Base-by-base conservation (phyloP, 2,888 invertebrate species). In the Machimus atricapillus region DNA sequence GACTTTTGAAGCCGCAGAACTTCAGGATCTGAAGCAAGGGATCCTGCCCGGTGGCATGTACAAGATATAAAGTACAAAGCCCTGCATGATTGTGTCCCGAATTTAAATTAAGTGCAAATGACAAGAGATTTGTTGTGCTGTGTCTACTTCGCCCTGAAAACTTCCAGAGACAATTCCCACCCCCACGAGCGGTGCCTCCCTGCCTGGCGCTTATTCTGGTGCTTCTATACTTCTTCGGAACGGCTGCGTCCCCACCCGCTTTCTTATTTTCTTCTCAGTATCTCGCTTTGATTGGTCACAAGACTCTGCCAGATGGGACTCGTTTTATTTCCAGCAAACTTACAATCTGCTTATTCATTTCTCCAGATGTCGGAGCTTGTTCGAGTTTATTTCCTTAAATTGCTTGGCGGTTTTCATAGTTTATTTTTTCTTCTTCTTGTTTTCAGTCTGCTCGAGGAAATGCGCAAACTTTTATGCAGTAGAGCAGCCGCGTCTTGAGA, bases 61-160 rank as follows among this genome's bases (percentile, higher is more conserved):
- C 85, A 77, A 46, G 56, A 76, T 82, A 87, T 87, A 87, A 87
- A 87, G 58, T 82, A 81, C 81, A 82, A 82, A 87, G 76, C 86
- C 82, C 46, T 87, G 87, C 83, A 85, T 76, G 89, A 91, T 90
- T 91, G 92, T 92, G 91, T 91, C 91, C 91, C 90, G 91, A 91
- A 92, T 92, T 92, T 91, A 91, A 92, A 92, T 92, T 91, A 92
- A 92, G 92, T 92, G 91, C 90, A 91, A 92, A 92, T 91, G 91
- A 91, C 91, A 91, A 89, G 90, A 90, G 91, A 91, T 90, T 91
- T 90, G 90, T 89, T 79, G 76, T 90, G 90, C 88, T 79, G 76
- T 89, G 87, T 78, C 23, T 87, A 74, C 88, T 79, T 89, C 81
- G 19, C 81, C 56, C 31, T 88, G 88, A 88, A 66, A 89, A 88